Evolutionary conservation across 2,113 vertebrate genomes (phyloP).

Genomic region (Euleptes europaea): DNA sequence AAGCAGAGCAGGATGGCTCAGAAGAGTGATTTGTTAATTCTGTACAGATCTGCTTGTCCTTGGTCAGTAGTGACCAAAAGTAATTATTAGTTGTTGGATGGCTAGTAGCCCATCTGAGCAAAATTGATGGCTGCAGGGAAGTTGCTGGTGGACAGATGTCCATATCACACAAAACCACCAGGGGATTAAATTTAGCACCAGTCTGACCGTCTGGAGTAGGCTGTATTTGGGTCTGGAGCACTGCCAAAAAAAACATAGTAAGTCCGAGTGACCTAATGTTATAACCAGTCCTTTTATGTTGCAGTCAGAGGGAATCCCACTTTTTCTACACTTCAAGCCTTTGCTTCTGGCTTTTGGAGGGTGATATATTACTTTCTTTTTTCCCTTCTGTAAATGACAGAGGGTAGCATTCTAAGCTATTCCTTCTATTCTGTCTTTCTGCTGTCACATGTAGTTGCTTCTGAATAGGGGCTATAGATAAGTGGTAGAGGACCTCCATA

Average conservation of each 20-base stretch:
- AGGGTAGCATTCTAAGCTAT: background rate
- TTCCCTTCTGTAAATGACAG: background rate
- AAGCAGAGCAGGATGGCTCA: background rate
- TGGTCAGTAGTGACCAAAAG: background rate
- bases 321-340: background rate
- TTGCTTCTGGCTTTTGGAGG: background rate
- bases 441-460: background rate
- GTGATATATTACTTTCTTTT: background rate
- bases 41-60: background rate
- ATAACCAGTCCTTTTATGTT: background rate
- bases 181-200: background rate
- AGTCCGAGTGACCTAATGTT: background rate
- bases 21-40: background rate
- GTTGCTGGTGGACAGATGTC: slow-evolving; percentile 2
- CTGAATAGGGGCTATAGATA: background rate
- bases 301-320: background rate
- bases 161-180: background rate
- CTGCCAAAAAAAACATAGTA: background rate
- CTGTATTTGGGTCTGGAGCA: background rate
- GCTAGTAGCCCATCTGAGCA: background rate
- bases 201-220: background rate
- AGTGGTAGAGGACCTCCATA: background rate
- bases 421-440: background rate
- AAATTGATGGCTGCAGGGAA: background rate
- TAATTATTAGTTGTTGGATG: background rate